A percentile compares a stretch with the other conserved stretches of the same genome.
Conservation (phyloP, 2,888 invertebrate genomes). For the Sialis fuliginosa region DNA sequence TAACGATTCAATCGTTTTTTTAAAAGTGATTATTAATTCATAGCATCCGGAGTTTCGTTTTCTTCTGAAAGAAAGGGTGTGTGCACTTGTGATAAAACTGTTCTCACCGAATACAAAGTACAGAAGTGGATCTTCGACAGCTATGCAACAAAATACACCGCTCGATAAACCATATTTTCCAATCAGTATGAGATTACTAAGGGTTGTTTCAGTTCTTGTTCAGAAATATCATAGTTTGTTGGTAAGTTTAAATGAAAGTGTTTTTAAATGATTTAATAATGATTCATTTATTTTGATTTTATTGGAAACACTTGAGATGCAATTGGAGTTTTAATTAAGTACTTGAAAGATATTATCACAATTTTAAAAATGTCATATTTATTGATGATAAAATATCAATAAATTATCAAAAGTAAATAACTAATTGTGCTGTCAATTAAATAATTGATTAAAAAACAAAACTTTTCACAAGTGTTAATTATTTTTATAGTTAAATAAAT, state of each 20-base stretch:
- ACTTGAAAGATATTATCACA: too few relatives aligned
- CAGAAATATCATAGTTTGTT: constrained; percentile 82
- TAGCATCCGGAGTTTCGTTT: constrained; percentile 90
- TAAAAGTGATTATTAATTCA: constrained; percentile 15
- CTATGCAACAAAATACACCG: constrained; percentile 41
- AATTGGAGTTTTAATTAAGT: too few relatives aligned
- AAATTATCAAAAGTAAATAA: too few relatives aligned
- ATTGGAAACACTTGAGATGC: too few relatives aligned
- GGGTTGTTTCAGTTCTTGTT: constrained; percentile 84
- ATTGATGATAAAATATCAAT: too few relatives aligned
- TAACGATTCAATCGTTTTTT: background rate
- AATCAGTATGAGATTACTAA: constrained; percentile 82
- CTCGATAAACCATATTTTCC: constrained; percentile 91
- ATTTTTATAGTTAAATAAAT: too few relatives aligned
- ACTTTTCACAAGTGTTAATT: too few relatives aligned
- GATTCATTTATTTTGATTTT: too few relatives aligned
- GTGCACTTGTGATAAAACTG: constrained; percentile 92
- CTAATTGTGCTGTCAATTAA: too few relatives aligned
- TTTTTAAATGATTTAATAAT: too few relatives aligned
- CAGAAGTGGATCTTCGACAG: constrained; percentile 36
- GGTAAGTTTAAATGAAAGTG: constrained; percentile 32
- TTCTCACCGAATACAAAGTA: constrained; percentile 99
- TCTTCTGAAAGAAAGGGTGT: constrained; percentile 88
- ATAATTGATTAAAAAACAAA: too few relatives aligned
- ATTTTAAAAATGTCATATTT: too few relatives aligned